Base-by-base conservation (phyloP, 2,888 invertebrate species). In the Podabrus alpinus region DNA sequence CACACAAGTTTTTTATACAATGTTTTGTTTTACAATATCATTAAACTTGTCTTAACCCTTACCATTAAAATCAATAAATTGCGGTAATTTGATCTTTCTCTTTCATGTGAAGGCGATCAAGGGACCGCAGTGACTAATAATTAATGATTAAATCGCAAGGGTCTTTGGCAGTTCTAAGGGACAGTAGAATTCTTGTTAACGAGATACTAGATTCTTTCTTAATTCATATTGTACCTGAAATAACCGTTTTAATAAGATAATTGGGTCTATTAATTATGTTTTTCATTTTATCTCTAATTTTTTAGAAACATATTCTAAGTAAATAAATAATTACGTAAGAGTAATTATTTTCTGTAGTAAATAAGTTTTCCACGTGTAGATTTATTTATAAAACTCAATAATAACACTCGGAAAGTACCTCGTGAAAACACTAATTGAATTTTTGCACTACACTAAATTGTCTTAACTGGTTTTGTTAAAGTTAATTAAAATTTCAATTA, bases 91-190 rank as follows among this genome's bases (percentile, higher is more conserved):
- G 77, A 77, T 77, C 68, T 74, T 70, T 70, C 72, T 69, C 73
- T 68, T 68, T 73, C 68, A 71, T 71, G 71, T 62, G 71, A 69
- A 64, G 70, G 70, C 62, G 73, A 73, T 76, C 76, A 73, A 59
- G 59, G 71, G 70, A 71, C 77, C 75, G 69, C 73, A 72, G 76
- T 77, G 76, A 78, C 77, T 79, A 79, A 79, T 79, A 45, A 45
- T 45, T 79, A 79, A 74, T 76, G 79, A 78, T 79, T 77, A 78
- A 79, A 74, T 79, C 74, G 76, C 77, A 75, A 69, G 75, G 75
- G 71, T 59, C 45, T 45, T n/a, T n/a, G 45, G 45, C n/a, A 45
- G n/a, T n/a, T 45, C n/a, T 45, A n/a, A n/a, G n/a, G n/a, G 45
- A n/a, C 19, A 15, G 19, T 16, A 62, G 19, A 62, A 17, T 16